Conservation (phyloP, 1,140 invertebrate species). For the Brachystomella parvula region DNA sequence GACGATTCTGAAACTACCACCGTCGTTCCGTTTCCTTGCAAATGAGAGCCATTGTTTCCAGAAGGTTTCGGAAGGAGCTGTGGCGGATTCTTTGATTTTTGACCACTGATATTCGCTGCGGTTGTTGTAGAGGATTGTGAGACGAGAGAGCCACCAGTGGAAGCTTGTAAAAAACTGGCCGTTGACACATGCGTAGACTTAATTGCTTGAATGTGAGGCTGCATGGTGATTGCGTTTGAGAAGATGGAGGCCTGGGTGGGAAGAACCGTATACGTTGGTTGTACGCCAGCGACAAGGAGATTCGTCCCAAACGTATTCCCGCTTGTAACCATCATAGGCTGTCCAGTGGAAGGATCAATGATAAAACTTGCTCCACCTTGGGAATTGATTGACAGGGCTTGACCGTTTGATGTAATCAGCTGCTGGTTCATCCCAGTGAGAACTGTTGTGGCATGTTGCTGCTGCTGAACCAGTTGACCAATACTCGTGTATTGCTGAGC, state of each 20-base stretch:
- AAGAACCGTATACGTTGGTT: conserved; percentile 29
- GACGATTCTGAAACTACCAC: neutral
- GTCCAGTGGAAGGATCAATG: conserved; percentile 8
- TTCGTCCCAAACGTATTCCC: conserved; percentile 20
- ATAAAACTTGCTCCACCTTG: conserved; percentile 11
- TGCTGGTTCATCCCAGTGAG: conserved; percentile 2
- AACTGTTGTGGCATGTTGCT: conserved; percentile 15
- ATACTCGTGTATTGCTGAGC: conserved; percentile 27
- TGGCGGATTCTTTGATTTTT: conserved; percentile 29
- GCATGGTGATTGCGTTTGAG: conserved; percentile 31
- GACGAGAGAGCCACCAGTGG: neutral
- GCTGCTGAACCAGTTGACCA: conserved; percentile 21
- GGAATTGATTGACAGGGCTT: neutral
- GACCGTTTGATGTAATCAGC: conserved; percentile 3
- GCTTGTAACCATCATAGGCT: conserved; percentile 2
- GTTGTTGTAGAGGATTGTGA: neutral
- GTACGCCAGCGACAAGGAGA: conserved; percentile 29
- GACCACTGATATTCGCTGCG: conserved; percentile 14
- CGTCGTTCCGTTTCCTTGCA: neutral
- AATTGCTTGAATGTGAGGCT: conserved; percentile 33
- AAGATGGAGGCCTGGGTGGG: conserved; percentile 26
- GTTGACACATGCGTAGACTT: conserved; percentile 25
- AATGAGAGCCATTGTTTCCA: too few relatives aligned
- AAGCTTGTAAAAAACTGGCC: conserved; percentile 18
- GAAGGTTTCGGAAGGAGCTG: conserved; percentile 35